Evolutionary conservation across 2,888 invertebrate species (phyloP), one percentile per base, ranked within the genome.

Genomic region (Rhopalosiphum nymphaeae): DNA sequence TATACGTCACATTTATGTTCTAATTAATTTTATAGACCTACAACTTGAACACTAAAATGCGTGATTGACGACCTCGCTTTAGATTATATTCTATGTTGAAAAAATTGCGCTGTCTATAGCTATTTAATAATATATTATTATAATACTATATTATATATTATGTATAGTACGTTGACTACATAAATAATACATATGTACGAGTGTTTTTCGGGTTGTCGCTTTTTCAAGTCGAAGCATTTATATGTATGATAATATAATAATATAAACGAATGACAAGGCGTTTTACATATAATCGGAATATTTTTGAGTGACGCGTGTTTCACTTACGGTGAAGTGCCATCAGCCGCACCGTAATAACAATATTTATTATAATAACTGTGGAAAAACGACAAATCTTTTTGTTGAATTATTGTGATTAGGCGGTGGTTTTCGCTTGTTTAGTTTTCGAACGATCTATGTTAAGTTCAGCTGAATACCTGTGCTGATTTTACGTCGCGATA

Each of bases 221-320:
- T 36, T 78, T 90, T 67, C 42, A 91, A 91, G 9, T 26, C 42
- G 42, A 53, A 36, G 26, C 16, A 36, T 78, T 36, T 36, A 13
- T 36, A 36, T 36, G 36, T 21, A 36, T 13, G 67, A 78, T 78
- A n/a, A 7, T n/a, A 53, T 53, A 53, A 78, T 78, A 78, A 78
- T 78, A 36, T 78, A 78, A 78, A 78, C 67, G 67, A 91, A 67
- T 92, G 87, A 67, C 92, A 49, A 57, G 91, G 26, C 86, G 57
- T 36, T 84, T 46, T n/a, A 11, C 49, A 36, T 78, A 21, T 78
- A 36, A 78, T 49, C 36, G 13, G 61, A 61, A 67, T 49, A 1
- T 36, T 92, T 87, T 92, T 67, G 67, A 92, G 61, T 87, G 92
- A 87, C 92, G 21, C n/a, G 21, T 25, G 29, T 87, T 92, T 92